Percentiles rank a stretch among this genome's conserved stretches.
These are phyloP conservation scores for Lates calcarifer DNA, from an alignment of 2,113 vertebrate genomes.

Conservation along the genomic window DNA sequence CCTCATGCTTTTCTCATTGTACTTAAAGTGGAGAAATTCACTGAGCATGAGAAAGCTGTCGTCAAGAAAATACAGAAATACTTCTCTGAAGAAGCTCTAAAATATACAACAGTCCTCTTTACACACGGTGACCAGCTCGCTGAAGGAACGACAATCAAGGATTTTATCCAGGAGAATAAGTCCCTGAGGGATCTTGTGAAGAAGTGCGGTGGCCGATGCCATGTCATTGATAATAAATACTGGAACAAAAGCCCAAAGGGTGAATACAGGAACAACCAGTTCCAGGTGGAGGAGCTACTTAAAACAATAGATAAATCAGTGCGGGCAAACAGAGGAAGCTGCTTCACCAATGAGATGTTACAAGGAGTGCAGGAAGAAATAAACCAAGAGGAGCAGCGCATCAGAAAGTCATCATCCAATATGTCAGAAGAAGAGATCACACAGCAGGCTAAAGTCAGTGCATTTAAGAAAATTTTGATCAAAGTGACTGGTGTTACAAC, in stretches of 20 bases:
- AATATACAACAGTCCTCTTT: conserved; percentile 21
- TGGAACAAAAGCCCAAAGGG: conserved; percentile 9
- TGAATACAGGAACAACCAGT: conserved; percentile 35
- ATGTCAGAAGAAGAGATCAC: background rate
- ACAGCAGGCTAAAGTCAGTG: conserved; percentile 65
- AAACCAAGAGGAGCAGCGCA: background rate
- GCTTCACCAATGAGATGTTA: background rate
- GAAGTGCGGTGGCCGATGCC: conserved; percentile 28
- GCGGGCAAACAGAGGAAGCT: background rate
- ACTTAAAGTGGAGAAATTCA: conserved; percentile 18
- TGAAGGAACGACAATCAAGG: conserved; percentile 11
- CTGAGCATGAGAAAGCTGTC: fast-evolving
- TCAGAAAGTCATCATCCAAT: background rate
- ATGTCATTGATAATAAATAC: conserved; percentile 53
- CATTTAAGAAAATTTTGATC: background rate
- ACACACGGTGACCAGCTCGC: conserved; percentile 27
- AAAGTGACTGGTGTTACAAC: background rate
- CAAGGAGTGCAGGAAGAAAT: background rate
- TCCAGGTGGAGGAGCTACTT: conserved; percentile 26
- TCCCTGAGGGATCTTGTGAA: conserved; percentile 12
- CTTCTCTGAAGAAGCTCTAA: conserved; percentile 16
- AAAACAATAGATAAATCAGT: conserved; percentile 22
- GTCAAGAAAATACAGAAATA: fast-evolving
- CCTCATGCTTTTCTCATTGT: conserved; percentile 60
- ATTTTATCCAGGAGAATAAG: background rate